Evolutionary conservation across 2,888 invertebrate genomes (phyloP).

Genomic region (Himalopsyche tibetana): DNA sequence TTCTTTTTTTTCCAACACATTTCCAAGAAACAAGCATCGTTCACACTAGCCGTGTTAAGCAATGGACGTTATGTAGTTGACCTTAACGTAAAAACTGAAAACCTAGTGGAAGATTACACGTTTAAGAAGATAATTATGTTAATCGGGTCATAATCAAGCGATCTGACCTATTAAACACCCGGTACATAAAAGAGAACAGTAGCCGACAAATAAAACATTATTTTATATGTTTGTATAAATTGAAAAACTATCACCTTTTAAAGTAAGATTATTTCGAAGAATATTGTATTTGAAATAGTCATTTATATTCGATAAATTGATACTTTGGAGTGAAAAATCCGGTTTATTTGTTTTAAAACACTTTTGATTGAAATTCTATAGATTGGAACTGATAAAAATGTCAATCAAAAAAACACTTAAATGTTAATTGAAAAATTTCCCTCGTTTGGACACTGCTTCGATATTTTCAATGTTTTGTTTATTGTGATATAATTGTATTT

Average conservation of each 20-base stretch:
- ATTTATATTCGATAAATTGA: background rate
- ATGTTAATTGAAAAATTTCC: no score
- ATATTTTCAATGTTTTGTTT: no score
- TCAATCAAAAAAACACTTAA: no score
- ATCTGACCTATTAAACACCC: slow-evolving; percentile 17
- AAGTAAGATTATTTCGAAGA: background rate
- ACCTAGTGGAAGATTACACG: no score
- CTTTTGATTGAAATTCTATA: background rate
- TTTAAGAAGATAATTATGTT: no score
- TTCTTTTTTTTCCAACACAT: no score
- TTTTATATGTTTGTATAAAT: background rate
- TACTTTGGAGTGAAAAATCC: background rate
- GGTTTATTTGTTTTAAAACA: background rate
- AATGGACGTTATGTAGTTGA: no score
- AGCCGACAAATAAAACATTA: slow-evolving; percentile 6
- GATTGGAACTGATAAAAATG: background rate
- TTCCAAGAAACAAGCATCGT: no score
- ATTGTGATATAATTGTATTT: no score
- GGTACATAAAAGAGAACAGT: slow-evolving; percentile 14
- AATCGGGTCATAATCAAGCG: background rate
- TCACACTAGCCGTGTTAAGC: no score
- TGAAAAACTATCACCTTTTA: background rate
- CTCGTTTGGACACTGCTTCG: no score
- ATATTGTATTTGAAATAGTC: slow-evolving; percentile 2
- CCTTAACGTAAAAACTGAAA: no score